phyloP scores from a whole-genome alignment of 2,797 vertebrate genomes.

The Hipposideros larvatus region DNA sequence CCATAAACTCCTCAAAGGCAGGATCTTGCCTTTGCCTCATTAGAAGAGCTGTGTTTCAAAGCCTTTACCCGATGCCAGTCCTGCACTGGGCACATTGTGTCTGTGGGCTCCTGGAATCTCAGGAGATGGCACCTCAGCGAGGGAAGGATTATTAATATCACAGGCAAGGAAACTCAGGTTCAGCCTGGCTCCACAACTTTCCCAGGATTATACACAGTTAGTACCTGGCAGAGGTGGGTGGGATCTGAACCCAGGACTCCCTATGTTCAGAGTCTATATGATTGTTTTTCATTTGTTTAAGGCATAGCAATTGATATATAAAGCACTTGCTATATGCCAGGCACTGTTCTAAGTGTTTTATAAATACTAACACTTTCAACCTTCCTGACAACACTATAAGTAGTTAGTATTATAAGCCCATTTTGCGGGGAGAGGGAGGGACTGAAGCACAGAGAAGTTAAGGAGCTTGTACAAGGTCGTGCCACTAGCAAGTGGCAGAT shows the following conservation, averaged over 20 bases:
- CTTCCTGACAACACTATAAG: not conserved
- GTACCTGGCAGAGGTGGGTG: not conserved
- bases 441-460: not conserved
- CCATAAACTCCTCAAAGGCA: not conserved
- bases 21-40: not conserved
- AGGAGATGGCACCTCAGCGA: not conserved
- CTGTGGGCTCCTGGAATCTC: not conserved
- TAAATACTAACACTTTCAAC: not conserved
- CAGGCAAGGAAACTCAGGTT: not conserved
- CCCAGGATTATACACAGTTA: not conserved
- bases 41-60: not conserved
- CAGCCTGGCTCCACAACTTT: not conserved
- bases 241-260: not conserved
- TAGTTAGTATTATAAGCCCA: not conserved
- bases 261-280: not conserved
- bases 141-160: not conserved
- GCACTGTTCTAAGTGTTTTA: not conserved
- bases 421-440: not conserved
- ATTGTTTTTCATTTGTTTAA: not conserved
- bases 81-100: fast-evolving
- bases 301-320: not conserved
- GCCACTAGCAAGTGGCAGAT: not conserved
- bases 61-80: not conserved
- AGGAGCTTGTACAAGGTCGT: not conserved
- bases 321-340: not conserved